Conservation (phyloP, 2,113 vertebrate species). For the Gymnobelideus leadbeateri region DNA sequence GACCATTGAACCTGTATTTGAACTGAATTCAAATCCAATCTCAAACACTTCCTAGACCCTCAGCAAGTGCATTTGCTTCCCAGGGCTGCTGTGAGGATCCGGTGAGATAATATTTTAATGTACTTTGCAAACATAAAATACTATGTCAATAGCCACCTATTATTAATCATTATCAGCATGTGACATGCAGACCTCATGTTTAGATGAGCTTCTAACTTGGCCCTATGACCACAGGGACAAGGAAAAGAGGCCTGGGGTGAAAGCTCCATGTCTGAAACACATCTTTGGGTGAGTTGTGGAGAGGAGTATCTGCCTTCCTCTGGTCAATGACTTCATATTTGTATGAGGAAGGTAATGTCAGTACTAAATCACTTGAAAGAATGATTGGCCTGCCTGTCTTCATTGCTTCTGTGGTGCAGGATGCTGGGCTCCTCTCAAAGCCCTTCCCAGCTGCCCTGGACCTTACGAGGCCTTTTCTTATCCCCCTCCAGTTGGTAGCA, state of each 20-base stretch:
- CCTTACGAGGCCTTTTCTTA: background rate
- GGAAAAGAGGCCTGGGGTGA: too few relatives aligned
- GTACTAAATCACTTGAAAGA: too few relatives aligned
- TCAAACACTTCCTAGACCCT: background rate
- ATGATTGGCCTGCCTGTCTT: background rate
- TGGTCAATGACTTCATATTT: too few relatives aligned
- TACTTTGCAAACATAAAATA: background rate
- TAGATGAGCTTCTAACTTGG: background rate
- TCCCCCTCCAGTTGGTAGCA: background rate
- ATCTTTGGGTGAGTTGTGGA: too few relatives aligned
- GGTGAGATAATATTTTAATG: background rate
- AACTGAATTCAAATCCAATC: background rate
- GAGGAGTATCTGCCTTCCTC: too few relatives aligned
- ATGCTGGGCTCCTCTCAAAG: background rate
- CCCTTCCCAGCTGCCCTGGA: background rate
- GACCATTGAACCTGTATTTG: background rate
- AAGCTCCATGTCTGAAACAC: too few relatives aligned
- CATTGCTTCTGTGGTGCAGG: background rate
- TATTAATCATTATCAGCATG: background rate
- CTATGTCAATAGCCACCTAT: background rate
- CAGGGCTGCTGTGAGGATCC: background rate
- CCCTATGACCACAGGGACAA: background rate
- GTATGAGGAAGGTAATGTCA: too few relatives aligned
- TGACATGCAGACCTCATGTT: background rate
- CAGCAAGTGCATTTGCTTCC: background rate